Percentiles rank a stretch among this genome's conserved stretches.
Evolutionary conservation across 1,140 invertebrate genomes (phyloP).

Genomic region (Pinna nobilis): DNA sequence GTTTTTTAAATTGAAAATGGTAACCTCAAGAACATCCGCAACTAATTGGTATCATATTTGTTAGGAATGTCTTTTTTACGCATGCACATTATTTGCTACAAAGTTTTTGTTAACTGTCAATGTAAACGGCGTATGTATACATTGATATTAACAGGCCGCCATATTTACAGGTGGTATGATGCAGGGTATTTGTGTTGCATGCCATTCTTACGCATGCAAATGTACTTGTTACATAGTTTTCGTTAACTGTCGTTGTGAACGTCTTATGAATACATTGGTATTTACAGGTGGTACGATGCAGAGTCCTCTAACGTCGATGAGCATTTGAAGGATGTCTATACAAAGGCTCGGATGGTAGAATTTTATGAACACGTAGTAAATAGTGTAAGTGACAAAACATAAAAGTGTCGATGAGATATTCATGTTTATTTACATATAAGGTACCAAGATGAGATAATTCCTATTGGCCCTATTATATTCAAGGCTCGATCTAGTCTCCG

Average conservation of each 20-base stretch:
- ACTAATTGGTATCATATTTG: no score
- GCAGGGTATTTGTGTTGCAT: not conserved
- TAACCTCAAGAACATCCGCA: no score
- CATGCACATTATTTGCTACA: no score
- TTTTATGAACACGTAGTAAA: slow-evolving; percentile 25
- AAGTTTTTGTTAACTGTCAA: no score
- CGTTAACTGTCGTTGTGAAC: no score
- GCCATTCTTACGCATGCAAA: not conserved
- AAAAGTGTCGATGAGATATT: not conserved
- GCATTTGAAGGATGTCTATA: slow-evolving; percentile 9
- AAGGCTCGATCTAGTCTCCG: not conserved
- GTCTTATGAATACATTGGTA: no score
- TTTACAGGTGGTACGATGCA: slow-evolving; percentile 1
- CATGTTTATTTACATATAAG: not conserved
- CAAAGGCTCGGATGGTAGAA: slow-evolving; percentile 20
- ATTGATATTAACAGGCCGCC: no score
- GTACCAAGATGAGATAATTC: not conserved
- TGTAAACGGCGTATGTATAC: no score
- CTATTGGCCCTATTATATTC: not conserved
- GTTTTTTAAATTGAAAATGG: no score
- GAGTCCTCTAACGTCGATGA: not conserved
- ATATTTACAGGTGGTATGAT: not conserved
- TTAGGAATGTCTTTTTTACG: no score
- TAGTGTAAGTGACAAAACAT: not conserved
- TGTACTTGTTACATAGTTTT: no score